A percentile compares a stretch with the other conserved stretches of the same genome.
phyloP scores from a whole-genome alignment of 2,113 vertebrate genomes.

The Stigmatopora argus region DNA sequence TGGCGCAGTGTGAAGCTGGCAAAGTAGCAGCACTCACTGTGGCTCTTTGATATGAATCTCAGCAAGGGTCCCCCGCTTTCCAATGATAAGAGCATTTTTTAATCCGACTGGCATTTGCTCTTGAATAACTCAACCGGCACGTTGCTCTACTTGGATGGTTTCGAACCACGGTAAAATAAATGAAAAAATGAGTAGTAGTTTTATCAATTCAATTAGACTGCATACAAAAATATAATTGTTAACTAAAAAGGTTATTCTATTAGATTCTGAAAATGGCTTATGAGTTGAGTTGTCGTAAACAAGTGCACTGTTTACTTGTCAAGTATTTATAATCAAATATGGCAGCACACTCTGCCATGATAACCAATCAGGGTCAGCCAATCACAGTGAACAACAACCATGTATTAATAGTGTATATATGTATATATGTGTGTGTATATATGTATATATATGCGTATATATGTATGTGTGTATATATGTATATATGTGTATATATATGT shows the following conservation, averaged over 20 bases:
- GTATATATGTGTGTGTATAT: no score
- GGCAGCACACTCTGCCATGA: no score
- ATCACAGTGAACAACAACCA: no score
- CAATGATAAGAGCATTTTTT: constrained; percentile 47
- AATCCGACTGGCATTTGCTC: constrained; percentile 20
- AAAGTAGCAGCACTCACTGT: constrained; percentile 31
- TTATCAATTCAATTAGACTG: not conserved
- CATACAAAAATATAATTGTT: not conserved
- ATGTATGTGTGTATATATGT: no score
- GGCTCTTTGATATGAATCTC: constrained; percentile 45
- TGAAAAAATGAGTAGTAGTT: not conserved
- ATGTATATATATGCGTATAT: no score
- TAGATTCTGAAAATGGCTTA: not conserved
- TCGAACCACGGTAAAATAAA: not conserved
- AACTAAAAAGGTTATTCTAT: not conserved
- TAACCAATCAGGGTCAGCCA: no score
- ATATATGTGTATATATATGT: no score
- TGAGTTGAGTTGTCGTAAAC: not conserved
- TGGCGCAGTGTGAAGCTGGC: constrained; percentile 47
- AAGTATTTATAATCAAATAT: not conserved
- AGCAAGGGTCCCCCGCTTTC: constrained; percentile 43
- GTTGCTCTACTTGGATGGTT: not conserved
- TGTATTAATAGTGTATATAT: no score
- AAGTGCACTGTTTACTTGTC: not conserved
- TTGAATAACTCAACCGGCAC: constrained; percentile 14